These are phyloP conservation scores for Papilio xuthus DNA, from an alignment of 1,140 invertebrate species.

Conservation along the genomic window DNA sequence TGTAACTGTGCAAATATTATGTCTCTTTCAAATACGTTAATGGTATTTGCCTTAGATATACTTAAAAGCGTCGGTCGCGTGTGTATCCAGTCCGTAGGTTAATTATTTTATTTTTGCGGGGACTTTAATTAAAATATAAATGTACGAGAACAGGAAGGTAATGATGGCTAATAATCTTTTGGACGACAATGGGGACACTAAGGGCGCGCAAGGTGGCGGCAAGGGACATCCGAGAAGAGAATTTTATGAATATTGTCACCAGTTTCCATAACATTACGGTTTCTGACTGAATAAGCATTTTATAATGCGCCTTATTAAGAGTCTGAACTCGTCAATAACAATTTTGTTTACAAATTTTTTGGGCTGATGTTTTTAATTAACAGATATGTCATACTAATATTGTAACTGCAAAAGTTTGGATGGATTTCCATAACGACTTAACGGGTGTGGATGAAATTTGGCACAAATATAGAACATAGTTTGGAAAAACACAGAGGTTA, in stretches of 20 bases:
- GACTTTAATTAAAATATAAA: constrained; percentile 55
- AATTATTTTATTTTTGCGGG: constrained; percentile 35
- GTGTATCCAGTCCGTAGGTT: constrained; percentile 14
- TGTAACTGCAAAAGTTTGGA: too few relatives aligned
- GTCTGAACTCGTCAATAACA: background rate
- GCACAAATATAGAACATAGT: too few relatives aligned
- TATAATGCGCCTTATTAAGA: constrained; percentile 13
- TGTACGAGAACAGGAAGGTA: constrained; percentile 48
- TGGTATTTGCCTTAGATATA: constrained; percentile 41
- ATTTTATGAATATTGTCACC: constrained; percentile 29
- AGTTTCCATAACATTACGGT: constrained; percentile 16
- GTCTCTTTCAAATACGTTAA: constrained; percentile 46
- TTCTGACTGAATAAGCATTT: constrained; percentile 8
- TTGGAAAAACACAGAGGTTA: too few relatives aligned
- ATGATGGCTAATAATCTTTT: constrained; percentile 55
- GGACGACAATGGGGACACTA: constrained; percentile 47
- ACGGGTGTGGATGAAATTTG: too few relatives aligned
- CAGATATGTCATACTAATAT: too few relatives aligned
- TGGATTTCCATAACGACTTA: too few relatives aligned
- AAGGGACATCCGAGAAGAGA: constrained; percentile 26
- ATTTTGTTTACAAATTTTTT: background rate
- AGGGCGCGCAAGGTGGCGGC: constrained; percentile 28
- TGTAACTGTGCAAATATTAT: constrained; percentile 47
- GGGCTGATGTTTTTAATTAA: background rate
- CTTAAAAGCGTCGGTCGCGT: constrained; percentile 23